These are phyloP conservation scores for Rhinoderma darwinii DNA, from an alignment of 2,113 vertebrate species.

Conservation along the genomic window DNA sequence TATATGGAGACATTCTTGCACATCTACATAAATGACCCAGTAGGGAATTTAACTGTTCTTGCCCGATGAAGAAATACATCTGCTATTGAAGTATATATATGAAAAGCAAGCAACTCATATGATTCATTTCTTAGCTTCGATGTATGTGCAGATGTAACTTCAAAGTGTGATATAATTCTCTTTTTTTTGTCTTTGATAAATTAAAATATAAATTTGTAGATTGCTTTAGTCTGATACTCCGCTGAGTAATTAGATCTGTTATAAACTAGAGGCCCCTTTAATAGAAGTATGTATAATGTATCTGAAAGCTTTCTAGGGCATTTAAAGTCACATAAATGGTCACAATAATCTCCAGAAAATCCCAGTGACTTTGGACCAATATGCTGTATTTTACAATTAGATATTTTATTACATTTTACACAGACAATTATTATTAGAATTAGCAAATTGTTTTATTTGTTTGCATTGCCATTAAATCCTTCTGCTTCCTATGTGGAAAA, in stretches of 20 bases:
- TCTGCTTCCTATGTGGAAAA: not conserved
- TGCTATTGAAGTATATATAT: not conserved
- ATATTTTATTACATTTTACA: not conserved
- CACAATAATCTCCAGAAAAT: constrained; percentile 15
- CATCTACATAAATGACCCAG: too few relatives aligned
- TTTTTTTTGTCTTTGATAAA: too few relatives aligned
- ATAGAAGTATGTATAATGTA: constrained; percentile 19
- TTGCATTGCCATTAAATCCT: not conserved
- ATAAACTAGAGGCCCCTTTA: not conserved
- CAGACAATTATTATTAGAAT: not conserved
- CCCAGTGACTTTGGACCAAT: not conserved
- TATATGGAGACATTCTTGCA: too few relatives aligned
- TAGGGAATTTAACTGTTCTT: too few relatives aligned
- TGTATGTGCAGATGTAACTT: not conserved
- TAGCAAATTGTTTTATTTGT: not conserved
- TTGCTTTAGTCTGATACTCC: not conserved
- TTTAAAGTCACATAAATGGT: constrained; percentile 21
- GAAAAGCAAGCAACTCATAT: too few relatives aligned
- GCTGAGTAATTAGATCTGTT: constrained; percentile 13
- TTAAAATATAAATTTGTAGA: constrained; percentile 6
- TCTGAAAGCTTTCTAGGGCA: constrained; percentile 23
- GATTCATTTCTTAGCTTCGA: too few relatives aligned
- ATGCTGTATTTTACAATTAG: not conserved
- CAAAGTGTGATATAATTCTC: too few relatives aligned
- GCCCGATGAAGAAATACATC: not conserved